Evolutionary conservation across 92 coral and sea anemone genomes (phyloP).

Genomic region (Anthopleura xanthogrammica): DNA sequence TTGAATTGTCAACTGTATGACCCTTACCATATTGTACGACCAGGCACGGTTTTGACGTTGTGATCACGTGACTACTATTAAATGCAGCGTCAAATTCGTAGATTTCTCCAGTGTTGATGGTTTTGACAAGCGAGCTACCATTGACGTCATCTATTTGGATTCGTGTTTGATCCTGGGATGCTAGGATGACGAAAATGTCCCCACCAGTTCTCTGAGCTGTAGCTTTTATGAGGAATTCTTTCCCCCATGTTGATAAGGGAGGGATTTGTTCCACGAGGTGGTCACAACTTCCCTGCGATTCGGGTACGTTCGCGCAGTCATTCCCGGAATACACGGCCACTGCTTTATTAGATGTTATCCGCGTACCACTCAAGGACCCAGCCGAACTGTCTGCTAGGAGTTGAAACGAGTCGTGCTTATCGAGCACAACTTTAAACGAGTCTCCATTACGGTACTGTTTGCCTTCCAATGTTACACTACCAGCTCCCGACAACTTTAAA

Average conservation of each 20-base stretch:
- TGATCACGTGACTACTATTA: constrained; percentile 43
- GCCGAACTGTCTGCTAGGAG: constrained; percentile 41
- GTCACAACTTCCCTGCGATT: constrained; percentile 39
- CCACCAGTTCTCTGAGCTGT: constrained; percentile 42
- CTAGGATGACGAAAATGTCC: constrained; percentile 72
- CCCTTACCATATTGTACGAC: constrained; percentile 76
- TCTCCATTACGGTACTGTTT: constrained; percentile 43
- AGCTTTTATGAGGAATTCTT: constrained; percentile 62
- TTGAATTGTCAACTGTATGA: constrained; percentile 11
- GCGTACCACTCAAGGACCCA: constrained; percentile 67
- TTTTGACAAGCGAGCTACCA: neutral
- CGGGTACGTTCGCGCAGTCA: constrained; percentile 82
- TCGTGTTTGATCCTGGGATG: constrained; percentile 59
- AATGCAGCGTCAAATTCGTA: constrained; percentile 33
- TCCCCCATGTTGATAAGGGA: constrained; percentile 77
- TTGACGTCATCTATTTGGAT: neutral
- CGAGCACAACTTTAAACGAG: constrained; percentile 43
- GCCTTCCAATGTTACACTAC: constrained; percentile 13
- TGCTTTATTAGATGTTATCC: constrained; percentile 61
- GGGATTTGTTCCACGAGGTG: constrained; percentile 90
- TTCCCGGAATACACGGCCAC: constrained; percentile 86
- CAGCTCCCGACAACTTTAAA: constrained; percentile 31
- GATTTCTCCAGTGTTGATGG: constrained; percentile 50
- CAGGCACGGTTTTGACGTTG: constrained; percentile 63
- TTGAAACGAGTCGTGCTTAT: constrained; percentile 68